phyloP scores from a whole-genome alignment of 2,888 invertebrate species.

The Automeris io region DNA sequence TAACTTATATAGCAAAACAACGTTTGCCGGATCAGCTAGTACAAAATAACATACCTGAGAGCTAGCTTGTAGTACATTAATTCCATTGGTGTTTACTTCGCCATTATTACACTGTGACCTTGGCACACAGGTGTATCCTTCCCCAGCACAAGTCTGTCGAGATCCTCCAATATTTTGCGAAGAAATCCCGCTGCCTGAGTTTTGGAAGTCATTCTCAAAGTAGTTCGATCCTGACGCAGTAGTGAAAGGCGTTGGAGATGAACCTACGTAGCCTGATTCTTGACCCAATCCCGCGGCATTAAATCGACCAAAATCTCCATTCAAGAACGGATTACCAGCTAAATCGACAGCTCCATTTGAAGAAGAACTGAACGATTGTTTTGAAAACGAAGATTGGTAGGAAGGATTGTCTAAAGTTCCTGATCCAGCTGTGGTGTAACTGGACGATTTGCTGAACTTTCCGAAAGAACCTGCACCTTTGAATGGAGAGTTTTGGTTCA shows the following conservation, averaged over 20 bases:
- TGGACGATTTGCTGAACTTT: slow-evolving; percentile 46
- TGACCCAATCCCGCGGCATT: neutral
- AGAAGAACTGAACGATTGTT: neutral
- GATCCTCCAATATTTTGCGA: neutral
- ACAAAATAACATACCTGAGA: slow-evolving; percentile 68
- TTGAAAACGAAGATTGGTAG: neutral
- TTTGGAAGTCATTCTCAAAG: slow-evolving; percentile 46
- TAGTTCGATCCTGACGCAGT: slow-evolving; percentile 46
- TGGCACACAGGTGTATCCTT: slow-evolving; percentile 78
- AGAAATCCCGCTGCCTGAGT: slow-evolving; percentile 10
- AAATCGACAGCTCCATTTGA: slow-evolving; percentile 24
- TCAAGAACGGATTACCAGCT: slow-evolving; percentile 46
- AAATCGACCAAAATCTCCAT: slow-evolving; percentile 28
- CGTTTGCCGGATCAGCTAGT: no score
- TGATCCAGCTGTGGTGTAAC: slow-evolving; percentile 40
- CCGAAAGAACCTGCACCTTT: slow-evolving; percentile 52
- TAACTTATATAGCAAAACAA: no score
- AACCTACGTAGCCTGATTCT: slow-evolving; percentile 47
- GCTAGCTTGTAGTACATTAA: slow-evolving; percentile 64
- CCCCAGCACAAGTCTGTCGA: slow-evolving; percentile 72
- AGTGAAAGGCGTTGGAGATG: slow-evolving; percentile 56
- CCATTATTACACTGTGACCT: slow-evolving; percentile 79
- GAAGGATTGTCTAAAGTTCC: slow-evolving; percentile 8
- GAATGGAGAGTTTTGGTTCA: slow-evolving; percentile 76
- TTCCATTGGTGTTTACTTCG: slow-evolving; percentile 69